Conservation (phyloP, 2,888 invertebrate genomes). For the Dolichopus griseipennis region DNA sequence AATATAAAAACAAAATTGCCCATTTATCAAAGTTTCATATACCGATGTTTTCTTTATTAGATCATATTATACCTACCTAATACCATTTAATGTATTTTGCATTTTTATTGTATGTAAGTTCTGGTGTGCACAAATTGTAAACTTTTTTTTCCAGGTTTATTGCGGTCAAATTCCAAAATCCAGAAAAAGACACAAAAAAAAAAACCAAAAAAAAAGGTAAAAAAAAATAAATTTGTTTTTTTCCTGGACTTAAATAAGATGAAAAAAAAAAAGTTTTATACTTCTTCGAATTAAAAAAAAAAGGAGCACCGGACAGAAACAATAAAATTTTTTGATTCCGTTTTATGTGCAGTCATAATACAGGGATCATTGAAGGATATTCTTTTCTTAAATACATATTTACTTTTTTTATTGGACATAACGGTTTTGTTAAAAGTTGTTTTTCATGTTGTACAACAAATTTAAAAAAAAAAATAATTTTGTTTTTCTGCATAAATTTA, state of each 20-base stretch:
- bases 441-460: background rate
- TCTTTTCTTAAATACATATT: background rate
- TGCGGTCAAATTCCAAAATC: background rate
- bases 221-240: no score
- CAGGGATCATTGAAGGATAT: constrained; percentile 1
- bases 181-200: no score
- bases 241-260: no score
- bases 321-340: background rate
- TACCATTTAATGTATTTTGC: background rate
- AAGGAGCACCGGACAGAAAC: no score
- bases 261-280: no score
- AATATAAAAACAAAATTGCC: no score
- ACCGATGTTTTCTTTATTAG: no score
- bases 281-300: no score
- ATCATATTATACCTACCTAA: background rate
- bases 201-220: no score
- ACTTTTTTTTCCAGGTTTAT: background rate
- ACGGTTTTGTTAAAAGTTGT: background rate
- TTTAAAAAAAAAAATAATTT: background rate
- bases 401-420: background rate
- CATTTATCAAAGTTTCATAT: no score
- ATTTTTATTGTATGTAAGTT: background rate
- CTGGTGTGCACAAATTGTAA: background rate
- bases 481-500: background rate
- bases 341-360: background rate